A percentile compares a stretch with the other conserved stretches of the same genome.
Conservation (phyloP, 2,888 invertebrate genomes). For the Tryphoninae sp. region DNA sequence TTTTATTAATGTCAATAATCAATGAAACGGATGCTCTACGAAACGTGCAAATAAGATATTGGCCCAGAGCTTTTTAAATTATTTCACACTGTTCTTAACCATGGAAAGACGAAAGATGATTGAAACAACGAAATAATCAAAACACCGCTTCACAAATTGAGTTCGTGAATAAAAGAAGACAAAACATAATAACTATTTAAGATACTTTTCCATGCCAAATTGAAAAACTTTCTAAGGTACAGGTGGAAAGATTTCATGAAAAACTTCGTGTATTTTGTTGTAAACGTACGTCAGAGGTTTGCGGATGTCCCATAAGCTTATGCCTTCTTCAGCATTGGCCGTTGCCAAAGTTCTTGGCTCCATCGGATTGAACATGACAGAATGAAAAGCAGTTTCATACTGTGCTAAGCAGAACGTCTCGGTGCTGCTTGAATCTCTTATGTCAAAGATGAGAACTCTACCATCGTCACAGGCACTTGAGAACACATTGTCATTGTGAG, state of each 20-base stretch:
- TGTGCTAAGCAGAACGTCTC: constrained; percentile 88
- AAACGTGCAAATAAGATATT: too few relatives aligned
- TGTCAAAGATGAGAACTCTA: constrained; percentile 92
- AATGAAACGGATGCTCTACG: too few relatives aligned
- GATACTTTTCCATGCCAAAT: too few relatives aligned
- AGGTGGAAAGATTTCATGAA: too few relatives aligned
- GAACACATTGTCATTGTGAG: constrained; percentile 91
- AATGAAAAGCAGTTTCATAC: constrained; percentile 91
- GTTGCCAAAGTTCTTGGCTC: constrained; percentile 92
- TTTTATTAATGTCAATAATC: too few relatives aligned
- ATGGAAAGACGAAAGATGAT: too few relatives aligned
- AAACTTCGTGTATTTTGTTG: neutral
- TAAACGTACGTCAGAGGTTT: constrained; percentile 90
- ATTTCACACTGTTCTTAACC: neutral
- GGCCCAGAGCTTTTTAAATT: neutral
- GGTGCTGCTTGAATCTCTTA: constrained; percentile 83
- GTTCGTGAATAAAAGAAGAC: neutral
- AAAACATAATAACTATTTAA: too few relatives aligned
- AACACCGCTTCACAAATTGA: too few relatives aligned
- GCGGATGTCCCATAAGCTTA: constrained; percentile 94
- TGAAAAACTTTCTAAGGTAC: too few relatives aligned
- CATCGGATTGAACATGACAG: constrained; percentile 96
- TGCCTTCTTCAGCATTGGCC: constrained; percentile 94
- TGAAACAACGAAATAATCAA: too few relatives aligned
- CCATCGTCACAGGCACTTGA: constrained; percentile 97